Evolutionary conservation across 2,888 invertebrate species (phyloP).

Genomic region (Leptopilina drosophilae): DNA sequence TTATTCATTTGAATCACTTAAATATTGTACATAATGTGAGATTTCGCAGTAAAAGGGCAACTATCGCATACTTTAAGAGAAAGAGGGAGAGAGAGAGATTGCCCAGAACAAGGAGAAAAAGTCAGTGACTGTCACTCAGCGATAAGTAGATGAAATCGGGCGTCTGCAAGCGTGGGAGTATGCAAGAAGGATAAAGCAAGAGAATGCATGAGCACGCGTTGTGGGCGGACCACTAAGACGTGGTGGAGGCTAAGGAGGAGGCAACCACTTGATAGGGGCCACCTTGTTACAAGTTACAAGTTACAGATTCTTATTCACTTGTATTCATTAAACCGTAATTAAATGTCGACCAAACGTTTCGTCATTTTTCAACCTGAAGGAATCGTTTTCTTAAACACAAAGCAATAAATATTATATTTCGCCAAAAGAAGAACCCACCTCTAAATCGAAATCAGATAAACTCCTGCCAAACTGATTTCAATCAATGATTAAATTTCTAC

Average conservation of each 20-base stretch:
- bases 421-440: too few species aligned
- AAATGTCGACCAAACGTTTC: conserved; percentile 7
- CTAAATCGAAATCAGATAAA: too few species aligned
- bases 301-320: conserved; percentile 13
- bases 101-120: not conserved
- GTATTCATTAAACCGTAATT: conserved; percentile 12
- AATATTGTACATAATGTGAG: too few species aligned
- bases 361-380: not conserved
- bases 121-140: not conserved
- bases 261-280: conserved; percentile 67
- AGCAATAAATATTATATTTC: too few species aligned
- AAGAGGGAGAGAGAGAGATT: not conserved
- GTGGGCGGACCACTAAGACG: conserved; percentile 74
- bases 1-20: too few species aligned
- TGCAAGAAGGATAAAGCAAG: conserved; percentile 46
- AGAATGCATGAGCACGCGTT: conserved; percentile 55
- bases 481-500: too few species aligned
- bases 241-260: conserved; percentile 75
- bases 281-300: conserved; percentile 60
- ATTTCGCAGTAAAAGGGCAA: too few species aligned
- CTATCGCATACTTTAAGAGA: too few species aligned
- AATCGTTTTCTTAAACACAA: too few species aligned
- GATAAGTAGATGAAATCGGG: conserved; percentile 9
- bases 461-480: too few species aligned
- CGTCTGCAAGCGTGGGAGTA: conserved; percentile 45